Evolutionary conservation across 2,113 vertebrate genomes (phyloP), one percentile per base, ranked within the genome.

Genomic region (Gallinago media): DNA sequence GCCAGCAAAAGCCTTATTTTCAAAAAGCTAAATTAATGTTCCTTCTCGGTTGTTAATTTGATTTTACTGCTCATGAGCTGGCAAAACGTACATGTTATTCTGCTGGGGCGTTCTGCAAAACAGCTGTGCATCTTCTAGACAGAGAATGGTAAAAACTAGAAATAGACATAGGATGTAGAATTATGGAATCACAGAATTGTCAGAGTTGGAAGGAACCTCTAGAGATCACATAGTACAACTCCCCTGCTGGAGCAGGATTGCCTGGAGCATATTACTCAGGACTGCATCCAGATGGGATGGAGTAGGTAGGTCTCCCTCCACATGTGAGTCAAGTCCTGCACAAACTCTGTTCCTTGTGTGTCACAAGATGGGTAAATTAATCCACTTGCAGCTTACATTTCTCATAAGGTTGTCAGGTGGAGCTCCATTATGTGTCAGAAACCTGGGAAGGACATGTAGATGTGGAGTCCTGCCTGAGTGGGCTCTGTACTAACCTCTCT

Each of bases 11-110:
- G 38, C 61, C 49, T 42, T 87, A 56, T 94, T 88, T 92, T 96
- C 73, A 91, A 78, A 95, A 83, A 78, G 20, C 26, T 42, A 84
- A 95, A 93, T 88, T 75, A 92, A 40, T 44, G 49, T 67, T 96
- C 71, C 59, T 96, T 94, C 79, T 95, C 0, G 0, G 91, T 89
- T 94, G 81, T 78, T 95, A 94, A 88, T 93, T 96, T 73, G 80
- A 84, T 94, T 97, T 95, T 94, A 87, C 34, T 96, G 58, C 65
- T 54, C 62, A 62, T 29, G 83, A 97, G 46, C 38, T 80, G 36
- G n/a, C 36, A 89, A 92, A 87, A 78, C 32, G 44, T 55, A 34
- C 22, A 20, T 42, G 12, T 73, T 94, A 14, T 47, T 97, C 67
- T 80, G 40, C 65, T 68, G 49, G 59, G 20, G 18, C 74, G 74